Percentiles rank a stretch among this genome's conserved stretches.
phyloP scores from a whole-genome alignment of 2,888 invertebrate genomes.

The Tanypteryx hageni region DNA sequence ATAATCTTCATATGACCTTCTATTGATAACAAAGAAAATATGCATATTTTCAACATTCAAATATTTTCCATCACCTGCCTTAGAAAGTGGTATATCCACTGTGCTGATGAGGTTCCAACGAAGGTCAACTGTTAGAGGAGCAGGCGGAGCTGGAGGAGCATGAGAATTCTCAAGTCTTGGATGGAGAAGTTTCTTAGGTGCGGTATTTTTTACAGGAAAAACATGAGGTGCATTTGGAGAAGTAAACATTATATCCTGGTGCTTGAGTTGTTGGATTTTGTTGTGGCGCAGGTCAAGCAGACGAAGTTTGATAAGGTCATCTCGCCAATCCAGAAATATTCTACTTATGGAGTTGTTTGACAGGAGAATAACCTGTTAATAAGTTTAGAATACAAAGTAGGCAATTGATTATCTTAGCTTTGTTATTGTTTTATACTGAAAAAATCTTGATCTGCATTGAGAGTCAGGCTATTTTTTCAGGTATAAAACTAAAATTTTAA shows the following conservation, averaged over 20 bases:
- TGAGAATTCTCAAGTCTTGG: background rate
- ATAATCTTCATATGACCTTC: no score
- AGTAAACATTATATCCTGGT: conserved; percentile 33
- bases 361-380: background rate
- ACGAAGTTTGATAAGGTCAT: background rate
- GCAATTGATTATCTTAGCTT: background rate
- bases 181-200: background rate
- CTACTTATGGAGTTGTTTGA: background rate
- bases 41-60: no score
- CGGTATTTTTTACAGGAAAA: background rate
- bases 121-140: background rate
- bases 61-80: background rate
- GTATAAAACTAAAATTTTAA: background rate
- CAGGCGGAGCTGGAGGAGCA: background rate
- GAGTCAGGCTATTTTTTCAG: background rate
- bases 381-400: background rate
- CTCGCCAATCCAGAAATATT: conserved; percentile 29
- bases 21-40: no score
- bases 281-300: conserved; percentile 15
- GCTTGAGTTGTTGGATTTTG: background rate
- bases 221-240: background rate
- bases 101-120: background rate
- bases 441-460: background rate
- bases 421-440: background rate
- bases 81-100: background rate